A percentile compares a stretch with the other conserved stretches of the same genome.
phyloP scores from a whole-genome alignment of 1,140 invertebrate species.

The Zaprionus vittiger region DNA sequence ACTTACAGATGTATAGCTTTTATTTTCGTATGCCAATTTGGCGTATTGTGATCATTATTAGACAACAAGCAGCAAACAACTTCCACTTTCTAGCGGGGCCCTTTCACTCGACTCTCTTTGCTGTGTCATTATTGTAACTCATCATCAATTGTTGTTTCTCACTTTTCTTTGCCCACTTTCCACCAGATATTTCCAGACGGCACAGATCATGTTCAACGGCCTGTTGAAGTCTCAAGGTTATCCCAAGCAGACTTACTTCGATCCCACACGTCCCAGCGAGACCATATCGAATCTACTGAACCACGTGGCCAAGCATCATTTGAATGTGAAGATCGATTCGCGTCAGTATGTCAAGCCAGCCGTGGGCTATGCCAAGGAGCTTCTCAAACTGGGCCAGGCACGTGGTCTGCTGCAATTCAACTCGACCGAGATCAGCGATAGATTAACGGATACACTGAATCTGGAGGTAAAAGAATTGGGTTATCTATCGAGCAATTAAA shows the following conservation, averaged over 20 bases:
- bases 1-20: conserved; percentile 12
- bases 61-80: conserved; percentile 50
- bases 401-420: conserved; percentile 87
- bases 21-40: conserved; percentile 6
- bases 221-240: conserved; percentile 91
- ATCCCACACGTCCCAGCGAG: conserved; percentile 88
- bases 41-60: conserved; percentile 41
- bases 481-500: conserved; percentile 43
- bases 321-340: conserved; percentile 90
- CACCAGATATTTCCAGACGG: conserved; percentile 88
- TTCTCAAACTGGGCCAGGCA: conserved; percentile 88
- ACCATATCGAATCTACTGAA: conserved; percentile 88
- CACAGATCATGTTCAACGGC: conserved; percentile 90
- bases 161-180: conserved; percentile 75
- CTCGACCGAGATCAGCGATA: conserved; percentile 89
- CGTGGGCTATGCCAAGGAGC: conserved; percentile 89
- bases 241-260: conserved; percentile 89
- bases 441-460: conserved; percentile 91
- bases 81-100: conserved; percentile 76
- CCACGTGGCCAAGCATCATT: conserved; percentile 88
- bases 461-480: conserved; percentile 85
- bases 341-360: conserved; percentile 90
- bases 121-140: conserved; percentile 59
- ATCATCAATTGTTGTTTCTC: conserved; percentile 51
- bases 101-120: conserved; percentile 67